phyloP scores from a whole-genome alignment of 2,113 vertebrate species.

The Dermatemys mawii region DNA sequence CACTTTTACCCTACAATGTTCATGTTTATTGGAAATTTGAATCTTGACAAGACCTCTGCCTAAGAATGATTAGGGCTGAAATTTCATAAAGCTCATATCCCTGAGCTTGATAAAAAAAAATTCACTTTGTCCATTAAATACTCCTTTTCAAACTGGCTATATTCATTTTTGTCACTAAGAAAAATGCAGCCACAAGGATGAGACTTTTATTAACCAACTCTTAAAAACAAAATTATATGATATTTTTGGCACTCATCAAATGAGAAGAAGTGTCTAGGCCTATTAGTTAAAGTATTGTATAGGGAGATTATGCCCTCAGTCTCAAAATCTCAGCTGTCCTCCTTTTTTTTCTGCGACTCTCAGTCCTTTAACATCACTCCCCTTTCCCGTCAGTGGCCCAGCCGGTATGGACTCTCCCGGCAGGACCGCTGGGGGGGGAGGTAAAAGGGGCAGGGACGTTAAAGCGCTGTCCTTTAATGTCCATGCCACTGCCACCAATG shows the following conservation, averaged over 20 bases:
- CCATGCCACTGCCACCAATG: too few relatives aligned
- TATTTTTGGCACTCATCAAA: background rate
- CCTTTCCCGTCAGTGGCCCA: too few relatives aligned
- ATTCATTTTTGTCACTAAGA: background rate
- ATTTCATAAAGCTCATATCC: background rate
- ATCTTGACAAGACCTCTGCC: background rate
- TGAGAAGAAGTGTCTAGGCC: background rate
- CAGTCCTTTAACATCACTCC: too few relatives aligned
- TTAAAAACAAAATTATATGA: background rate
- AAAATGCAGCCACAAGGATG: background rate
- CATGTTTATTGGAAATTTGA: background rate
- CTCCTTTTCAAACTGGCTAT: background rate
- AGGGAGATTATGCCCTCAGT: background rate
- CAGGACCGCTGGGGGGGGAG: too few relatives aligned
- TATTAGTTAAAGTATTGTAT: background rate
- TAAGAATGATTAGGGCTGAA: background rate
- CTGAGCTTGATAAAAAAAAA: background rate
- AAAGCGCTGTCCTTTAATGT: too few relatives aligned
- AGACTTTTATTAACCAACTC: background rate
- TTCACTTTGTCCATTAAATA: background rate
- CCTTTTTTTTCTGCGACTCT: too few relatives aligned
- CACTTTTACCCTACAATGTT: background rate
- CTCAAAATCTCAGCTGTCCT: accelerated
- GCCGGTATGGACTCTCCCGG: too few relatives aligned
- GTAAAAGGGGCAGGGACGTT: too few relatives aligned